Conservation (phyloP, 2,113 vertebrate genomes). For the Anarrhichthys ocellatus region DNA sequence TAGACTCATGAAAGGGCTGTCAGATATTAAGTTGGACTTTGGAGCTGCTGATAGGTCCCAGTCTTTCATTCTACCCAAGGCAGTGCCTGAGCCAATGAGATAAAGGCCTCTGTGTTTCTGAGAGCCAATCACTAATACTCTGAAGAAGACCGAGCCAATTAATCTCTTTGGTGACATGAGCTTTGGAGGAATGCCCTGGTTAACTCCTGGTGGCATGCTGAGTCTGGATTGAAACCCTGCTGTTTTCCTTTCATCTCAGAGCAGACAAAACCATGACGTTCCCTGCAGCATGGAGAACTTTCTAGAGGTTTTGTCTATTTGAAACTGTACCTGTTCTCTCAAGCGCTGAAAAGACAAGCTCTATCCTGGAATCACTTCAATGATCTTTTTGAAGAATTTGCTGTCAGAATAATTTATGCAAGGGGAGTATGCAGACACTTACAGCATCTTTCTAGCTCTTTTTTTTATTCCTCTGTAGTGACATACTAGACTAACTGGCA, state of each 20-base stretch:
- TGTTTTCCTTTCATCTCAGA: slow-evolving; percentile 70
- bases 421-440: slow-evolving; percentile 54
- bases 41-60: slow-evolving; percentile 49
- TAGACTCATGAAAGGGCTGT: slow-evolving; percentile 27
- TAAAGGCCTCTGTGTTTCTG: slow-evolving; percentile 68
- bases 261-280: slow-evolving; percentile 48
- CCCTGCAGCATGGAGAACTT: slow-evolving; percentile 58
- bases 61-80: slow-evolving; percentile 60
- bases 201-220: slow-evolving; percentile 71
- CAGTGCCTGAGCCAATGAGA: slow-evolving; percentile 77
- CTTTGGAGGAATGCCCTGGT: slow-evolving; percentile 71
- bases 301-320: slow-evolving; percentile 67
- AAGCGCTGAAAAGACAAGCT: slow-evolving; percentile 49
- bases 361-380: slow-evolving; percentile 60
- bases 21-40: slow-evolving; percentile 64
- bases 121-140: slow-evolving; percentile 75
- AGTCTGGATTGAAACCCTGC: slow-evolving; percentile 66
- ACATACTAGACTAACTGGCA: slow-evolving; percentile 54
- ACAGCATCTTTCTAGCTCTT: slow-evolving; percentile 45
- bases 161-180: slow-evolving; percentile 78
- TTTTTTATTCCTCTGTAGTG: slow-evolving; percentile 45
- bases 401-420: slow-evolving; percentile 75
- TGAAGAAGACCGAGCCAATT: slow-evolving; percentile 71
- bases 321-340: slow-evolving; percentile 72
- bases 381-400: slow-evolving; percentile 72